Base-by-base conservation (phyloP, 2,113 vertebrate species). In the Centrocercus urophasianus region DNA sequence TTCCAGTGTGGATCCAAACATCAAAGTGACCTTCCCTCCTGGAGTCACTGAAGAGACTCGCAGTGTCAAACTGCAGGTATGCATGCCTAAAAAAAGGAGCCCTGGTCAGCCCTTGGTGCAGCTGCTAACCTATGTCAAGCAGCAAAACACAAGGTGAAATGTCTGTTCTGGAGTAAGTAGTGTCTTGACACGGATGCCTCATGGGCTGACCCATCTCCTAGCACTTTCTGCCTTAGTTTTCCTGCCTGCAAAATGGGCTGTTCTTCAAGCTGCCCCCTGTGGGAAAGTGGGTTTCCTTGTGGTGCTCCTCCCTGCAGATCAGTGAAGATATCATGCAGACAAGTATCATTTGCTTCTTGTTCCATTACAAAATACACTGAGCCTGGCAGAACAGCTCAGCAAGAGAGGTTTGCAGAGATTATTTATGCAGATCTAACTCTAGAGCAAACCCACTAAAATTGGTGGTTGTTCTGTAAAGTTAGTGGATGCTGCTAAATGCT, bases 21-120 rank as follows among this genome's bases (percentile, higher is more conserved):
- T 99, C 91, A 99, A 98, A 92, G 98, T 99, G 63, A 97, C 89
- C 24, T 99, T 99, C 93, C 99, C 99, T 30, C 95, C 98, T 12
- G 98, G 98, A 63, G 98, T 98, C 95, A 99, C 99, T 0, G 59
- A 90, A 42, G 97, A 97, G 65, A 94, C 97, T 38, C 97, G 97
- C 15, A 95, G 7, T 1, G 96, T 98, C 60, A 95, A 93, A 63
- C 96, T 98, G 95, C 98, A 98, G 98, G 98, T 98, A 74, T 2
- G 25, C 11, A 8, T 1, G 64, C n/a, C 45, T 30, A 43, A 20
- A 40, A 59, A 72, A 36, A 7, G 25, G 52, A 28, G 19, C 64
- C 65, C 32, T 30, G 12, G 19, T 52, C 13, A 87, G 59, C 11
- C 64, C 38, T 57, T 60, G 24, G 16, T 66, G 22, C 40, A 56